Evolutionary conservation across 1,140 invertebrate species (phyloP).

Genomic region (Drosophila miranda): DNA sequence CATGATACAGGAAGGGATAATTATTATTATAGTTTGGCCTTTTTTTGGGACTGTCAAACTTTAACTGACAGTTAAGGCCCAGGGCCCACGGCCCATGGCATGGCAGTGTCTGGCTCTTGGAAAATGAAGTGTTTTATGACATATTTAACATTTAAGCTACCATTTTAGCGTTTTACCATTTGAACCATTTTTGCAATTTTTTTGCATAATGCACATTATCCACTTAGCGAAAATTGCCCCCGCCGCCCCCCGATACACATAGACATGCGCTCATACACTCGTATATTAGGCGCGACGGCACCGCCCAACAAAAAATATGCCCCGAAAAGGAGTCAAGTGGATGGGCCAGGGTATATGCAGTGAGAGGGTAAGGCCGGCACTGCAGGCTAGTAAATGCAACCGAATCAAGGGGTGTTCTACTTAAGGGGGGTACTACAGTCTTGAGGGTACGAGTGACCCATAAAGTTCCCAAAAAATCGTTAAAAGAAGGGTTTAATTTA

Average conservation of each 20-base stretch:
- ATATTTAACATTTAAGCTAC: conserved; percentile 78
- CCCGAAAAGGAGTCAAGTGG: conserved; percentile 52
- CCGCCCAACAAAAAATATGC: conserved; percentile 14
- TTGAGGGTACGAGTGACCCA: no score
- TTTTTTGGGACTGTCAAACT: conserved; percentile 28
- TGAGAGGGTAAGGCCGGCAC: no score
- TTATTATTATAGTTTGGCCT: no score
- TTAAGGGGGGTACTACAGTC: no score
- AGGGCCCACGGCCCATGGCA: neutral
- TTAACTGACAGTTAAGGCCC: conserved; percentile 54
- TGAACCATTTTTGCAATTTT: no score
- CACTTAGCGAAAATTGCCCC: conserved; percentile 77
- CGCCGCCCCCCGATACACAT: conserved; percentile 16
- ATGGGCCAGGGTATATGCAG: conserved; percentile 8
- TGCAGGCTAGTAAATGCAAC: no score
- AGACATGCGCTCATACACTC: conserved; percentile 17
- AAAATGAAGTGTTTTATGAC: conserved; percentile 78
- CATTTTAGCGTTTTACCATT: conserved; percentile 12
- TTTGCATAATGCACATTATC: conserved; percentile 69
- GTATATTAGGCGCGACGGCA: conserved; percentile 62
- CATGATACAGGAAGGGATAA: no score
- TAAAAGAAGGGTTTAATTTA: no score
- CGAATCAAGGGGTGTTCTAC: no score
- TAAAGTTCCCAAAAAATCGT: no score
- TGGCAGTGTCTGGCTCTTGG: conserved; percentile 3